Conservation (phyloP, 1,140 invertebrate species). For the Helicoverpa zea region DNA sequence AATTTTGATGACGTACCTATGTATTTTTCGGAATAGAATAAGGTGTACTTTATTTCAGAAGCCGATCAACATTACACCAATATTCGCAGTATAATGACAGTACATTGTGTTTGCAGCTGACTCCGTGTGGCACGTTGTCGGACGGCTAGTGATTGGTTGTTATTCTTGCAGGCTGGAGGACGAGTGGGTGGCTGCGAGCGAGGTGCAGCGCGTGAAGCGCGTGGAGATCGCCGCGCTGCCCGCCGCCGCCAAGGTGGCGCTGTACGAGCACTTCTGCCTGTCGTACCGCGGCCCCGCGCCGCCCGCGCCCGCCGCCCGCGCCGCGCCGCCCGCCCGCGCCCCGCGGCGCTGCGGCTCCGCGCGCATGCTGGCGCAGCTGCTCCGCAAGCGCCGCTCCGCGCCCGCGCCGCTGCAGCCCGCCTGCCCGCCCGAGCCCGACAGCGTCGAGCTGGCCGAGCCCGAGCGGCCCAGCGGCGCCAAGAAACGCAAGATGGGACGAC, state of each 20-base stretch:
- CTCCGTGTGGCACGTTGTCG: constrained; percentile 73
- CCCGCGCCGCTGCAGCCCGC: constrained; percentile 58
- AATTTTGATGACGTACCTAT: neutral
- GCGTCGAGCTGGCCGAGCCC: constrained; percentile 61
- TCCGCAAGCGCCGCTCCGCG: constrained; percentile 63
- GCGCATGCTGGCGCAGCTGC: constrained; percentile 47
- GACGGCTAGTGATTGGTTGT: neutral
- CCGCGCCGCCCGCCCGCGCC: constrained; percentile 45
- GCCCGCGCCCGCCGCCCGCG: constrained; percentile 51
- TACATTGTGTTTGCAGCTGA: constrained; percentile 76
- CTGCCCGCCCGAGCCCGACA: constrained; percentile 53
- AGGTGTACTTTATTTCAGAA: constrained; percentile 48
- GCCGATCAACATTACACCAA: constrained; percentile 42
- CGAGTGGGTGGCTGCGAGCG: constrained; percentile 80
- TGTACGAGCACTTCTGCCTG: constrained; percentile 78
- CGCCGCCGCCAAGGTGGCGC: constrained; percentile 70
- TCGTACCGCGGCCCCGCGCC: constrained; percentile 68
- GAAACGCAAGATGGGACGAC: constrained; percentile 78
- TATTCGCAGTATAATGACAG: neutral
- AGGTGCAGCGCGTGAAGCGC: constrained; percentile 71
- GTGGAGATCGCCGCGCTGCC: constrained; percentile 76
- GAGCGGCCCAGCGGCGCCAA: constrained; percentile 72
- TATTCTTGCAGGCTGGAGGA: constrained; percentile 76
- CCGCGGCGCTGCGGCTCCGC: constrained; percentile 11
- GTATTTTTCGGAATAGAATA: neutral